phyloP scores from a whole-genome alignment of 2,113 vertebrate species.

The Dromaius novaehollandiae region DNA sequence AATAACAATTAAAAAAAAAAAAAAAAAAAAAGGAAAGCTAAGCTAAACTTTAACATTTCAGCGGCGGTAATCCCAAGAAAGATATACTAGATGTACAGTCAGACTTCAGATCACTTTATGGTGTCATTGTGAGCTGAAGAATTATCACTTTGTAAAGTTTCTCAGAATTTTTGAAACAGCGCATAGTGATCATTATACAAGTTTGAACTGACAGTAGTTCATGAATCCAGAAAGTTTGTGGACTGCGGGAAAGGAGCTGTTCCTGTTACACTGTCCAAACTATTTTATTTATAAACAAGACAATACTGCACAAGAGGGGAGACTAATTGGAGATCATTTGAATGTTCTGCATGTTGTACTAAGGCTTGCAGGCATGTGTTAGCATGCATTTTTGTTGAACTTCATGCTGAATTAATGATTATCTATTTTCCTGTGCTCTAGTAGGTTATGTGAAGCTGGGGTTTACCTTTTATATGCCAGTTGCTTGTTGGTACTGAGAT shows the following conservation, averaged over 20 bases:
- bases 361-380: background rate
- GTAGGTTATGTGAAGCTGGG: background rate
- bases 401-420: background rate
- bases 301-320: background rate
- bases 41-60: background rate
- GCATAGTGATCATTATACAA: fast-evolving
- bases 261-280: background rate
- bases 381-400: background rate
- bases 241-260: background rate
- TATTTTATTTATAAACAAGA: background rate
- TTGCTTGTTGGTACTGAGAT: background rate
- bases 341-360: background rate
- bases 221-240: background rate
- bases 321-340: background rate
- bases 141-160: background rate
- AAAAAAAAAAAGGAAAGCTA: too few relatives aligned
- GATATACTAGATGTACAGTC: background rate
- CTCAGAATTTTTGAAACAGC: background rate
- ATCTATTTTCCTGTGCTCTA: background rate
- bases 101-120: background rate
- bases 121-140: background rate
- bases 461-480: background rate
- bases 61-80: background rate
- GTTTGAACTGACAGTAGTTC: background rate
- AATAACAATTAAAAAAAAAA: too few relatives aligned